Evolutionary conservation across 2,888 invertebrate species (phyloP), one percentile per base, ranked within the genome.

Genomic region (Omphaloscelis lunosa): DNA sequence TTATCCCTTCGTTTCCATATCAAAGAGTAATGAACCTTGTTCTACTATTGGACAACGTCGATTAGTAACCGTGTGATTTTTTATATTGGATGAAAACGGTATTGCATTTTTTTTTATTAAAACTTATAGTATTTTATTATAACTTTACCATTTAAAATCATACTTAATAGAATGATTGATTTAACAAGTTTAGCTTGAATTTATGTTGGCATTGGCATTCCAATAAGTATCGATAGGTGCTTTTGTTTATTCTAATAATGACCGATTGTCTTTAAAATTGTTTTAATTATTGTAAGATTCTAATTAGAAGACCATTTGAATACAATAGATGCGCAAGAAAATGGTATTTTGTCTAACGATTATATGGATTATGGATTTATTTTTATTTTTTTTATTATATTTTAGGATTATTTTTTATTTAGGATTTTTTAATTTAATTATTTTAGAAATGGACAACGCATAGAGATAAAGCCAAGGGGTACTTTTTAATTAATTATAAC

Each of bases 1-100:
- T 96, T 96, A 96, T 96, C 95, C 96, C 95, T 95, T 96, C 95
- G 96, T 96, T 96, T 96, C 95, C 95, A 96, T 96, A 95, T 95
- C 94, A 96, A 96, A 96, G 96, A 96, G 95, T 96, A 96, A 96
- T 96, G 96, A 96, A 96, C 96, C 96, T 96, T 95, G 95, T 95
- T 95, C 92, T 93, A 92, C 93, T 95, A 94, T 93, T 95, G 93
- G 93, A 93, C 92, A 90, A 90, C 93, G 93, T 92, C 93, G 93
- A 95, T 95, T 94, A 94, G 94, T 91, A 91, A 95, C 94, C 94
- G 95, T 96, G 95, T 95, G 95, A 96, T 95, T 90, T 93, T 93
- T 91, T 82, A 75, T 71, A 70, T 75, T 72, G 73, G 62, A 67
- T 71, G 23, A 39, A 79, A 66, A 65, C 51, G 8, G 20, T 23